Conservation (phyloP, 2,113 vertebrate species). For the Cyprinodon brontotheroides region DNA sequence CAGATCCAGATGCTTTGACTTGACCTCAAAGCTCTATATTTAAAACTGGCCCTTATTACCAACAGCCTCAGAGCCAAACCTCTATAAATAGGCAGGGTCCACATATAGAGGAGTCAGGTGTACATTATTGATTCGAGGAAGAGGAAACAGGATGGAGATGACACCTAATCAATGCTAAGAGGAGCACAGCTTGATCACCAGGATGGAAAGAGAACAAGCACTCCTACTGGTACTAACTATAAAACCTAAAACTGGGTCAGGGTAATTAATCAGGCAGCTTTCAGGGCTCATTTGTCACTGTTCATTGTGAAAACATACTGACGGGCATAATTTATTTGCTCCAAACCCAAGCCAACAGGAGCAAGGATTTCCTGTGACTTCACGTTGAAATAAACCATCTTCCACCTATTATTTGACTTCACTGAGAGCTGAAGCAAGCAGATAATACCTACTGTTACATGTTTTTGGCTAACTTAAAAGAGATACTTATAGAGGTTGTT, state of each 20-base stretch:
- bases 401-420: conserved; percentile 10
- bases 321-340: conserved; percentile 33
- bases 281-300: conserved; percentile 43
- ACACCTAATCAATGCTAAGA: conserved; percentile 69
- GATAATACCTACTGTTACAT: background rate
- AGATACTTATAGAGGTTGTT: too few relatives aligned
- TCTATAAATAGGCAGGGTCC: conserved; percentile 52
- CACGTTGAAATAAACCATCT: conserved; percentile 1
- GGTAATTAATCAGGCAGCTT: conserved; percentile 43
- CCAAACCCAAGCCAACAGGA: background rate
- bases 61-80: conserved; percentile 13
- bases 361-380: conserved; percentile 26
- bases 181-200: conserved; percentile 43
- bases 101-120: conserved; percentile 55
- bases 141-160: conserved; percentile 51
- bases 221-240: background rate
- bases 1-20: conserved; percentile 10
- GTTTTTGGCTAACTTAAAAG: too few relatives aligned
- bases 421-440: conserved; percentile 5
- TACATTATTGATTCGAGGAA: conserved; percentile 55
- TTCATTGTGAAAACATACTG: conserved; percentile 32
- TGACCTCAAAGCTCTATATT: conserved; percentile 29
- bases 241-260: conserved; percentile 45
- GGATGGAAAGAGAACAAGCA: conserved; percentile 32
- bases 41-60: conserved; percentile 30